Evolutionary conservation across 2,797 vertebrate genomes (phyloP), one percentile per base, ranked within the genome.

Genomic region (Cephalopachus bancanus): DNA sequence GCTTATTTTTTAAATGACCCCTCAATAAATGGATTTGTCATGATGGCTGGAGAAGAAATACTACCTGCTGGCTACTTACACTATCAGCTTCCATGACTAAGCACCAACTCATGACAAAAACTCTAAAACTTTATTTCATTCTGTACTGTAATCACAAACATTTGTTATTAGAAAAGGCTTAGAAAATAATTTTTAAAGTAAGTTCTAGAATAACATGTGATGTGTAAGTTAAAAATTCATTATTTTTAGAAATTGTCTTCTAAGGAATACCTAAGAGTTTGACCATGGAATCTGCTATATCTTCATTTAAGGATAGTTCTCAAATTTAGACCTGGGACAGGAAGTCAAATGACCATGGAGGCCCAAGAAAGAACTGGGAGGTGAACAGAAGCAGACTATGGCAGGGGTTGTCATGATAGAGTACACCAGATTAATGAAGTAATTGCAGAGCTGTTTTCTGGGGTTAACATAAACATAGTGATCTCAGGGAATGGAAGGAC

Each of bases 101-200:
- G 92, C 94, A 98, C 96, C 94, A 97, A 98, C 97, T 98, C 89
- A 71, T 94, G 98, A 97, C 87, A 98, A 98, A 98, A 97, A 98
- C 98, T 95, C 98, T 98, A 98, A 99, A 98, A 93, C 97, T 98
- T 98, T 98, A 98, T 97, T 98, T 98, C 98, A 97, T 98, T 94
- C 96, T 98, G 72, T 97, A 97, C 97, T 98, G 98, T 97, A 97
- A 97, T 98, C 97, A 98, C 97, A 98, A 49, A 96, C 65, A 97
- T 93, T 98, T 95, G 97, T 98, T 98, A 98, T 98, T 98, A 98
- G 88, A 83, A 98, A 98, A 98, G 79, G 87, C 87, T 98, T 97
- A 91, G 95, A 97, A 97, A 96, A 96, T 60, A 53, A 37, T 76
- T 69, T 9, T 19, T 20, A 26, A 91, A 74, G 30, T 51, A 20